Conservation (phyloP, 2,113 vertebrate genomes). For the Zingel zingel region DNA sequence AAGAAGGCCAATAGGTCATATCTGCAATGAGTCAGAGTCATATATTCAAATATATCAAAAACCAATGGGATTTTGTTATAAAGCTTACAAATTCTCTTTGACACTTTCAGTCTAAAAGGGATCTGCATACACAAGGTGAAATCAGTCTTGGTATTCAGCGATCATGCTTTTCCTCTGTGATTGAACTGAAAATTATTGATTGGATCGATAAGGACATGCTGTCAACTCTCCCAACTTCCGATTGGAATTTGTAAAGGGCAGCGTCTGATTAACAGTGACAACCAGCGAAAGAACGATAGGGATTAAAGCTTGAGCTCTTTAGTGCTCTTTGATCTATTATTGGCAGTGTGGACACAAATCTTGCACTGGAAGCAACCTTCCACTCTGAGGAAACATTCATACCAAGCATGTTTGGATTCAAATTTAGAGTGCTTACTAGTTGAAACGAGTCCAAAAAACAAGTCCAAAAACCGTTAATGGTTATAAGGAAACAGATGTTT, state of each 20-base stretch:
- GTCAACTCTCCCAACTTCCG: neutral
- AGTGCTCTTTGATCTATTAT: conserved; percentile 11
- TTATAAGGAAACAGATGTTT: conserved; percentile 18
- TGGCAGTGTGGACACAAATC: neutral
- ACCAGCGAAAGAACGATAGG: neutral
- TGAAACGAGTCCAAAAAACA: neutral
- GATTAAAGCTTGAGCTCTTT: conserved; percentile 6
- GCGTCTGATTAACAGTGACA: neutral
- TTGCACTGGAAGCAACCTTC: neutral
- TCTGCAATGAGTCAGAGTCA: neutral
- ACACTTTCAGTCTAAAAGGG: neutral
- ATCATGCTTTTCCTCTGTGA: neutral
- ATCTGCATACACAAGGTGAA: neutral
- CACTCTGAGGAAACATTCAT: neutral
- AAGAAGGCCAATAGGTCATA: neutral
- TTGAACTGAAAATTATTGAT: conserved; percentile 9
- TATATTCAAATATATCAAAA: no score
- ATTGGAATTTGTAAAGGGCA: neutral
- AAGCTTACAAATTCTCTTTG: neutral
- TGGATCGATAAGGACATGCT: conserved; percentile 15
- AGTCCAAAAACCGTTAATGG: conserved; percentile 24
- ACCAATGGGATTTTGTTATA: no score
- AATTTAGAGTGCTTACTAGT: conserved; percentile 41
- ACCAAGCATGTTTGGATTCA: neutral
- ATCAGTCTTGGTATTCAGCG: neutral